A percentile compares a stretch with the other conserved stretches of the same genome.
Evolutionary conservation across 1,140 invertebrate genomes (phyloP).

Genomic region (Asobara japonica): DNA sequence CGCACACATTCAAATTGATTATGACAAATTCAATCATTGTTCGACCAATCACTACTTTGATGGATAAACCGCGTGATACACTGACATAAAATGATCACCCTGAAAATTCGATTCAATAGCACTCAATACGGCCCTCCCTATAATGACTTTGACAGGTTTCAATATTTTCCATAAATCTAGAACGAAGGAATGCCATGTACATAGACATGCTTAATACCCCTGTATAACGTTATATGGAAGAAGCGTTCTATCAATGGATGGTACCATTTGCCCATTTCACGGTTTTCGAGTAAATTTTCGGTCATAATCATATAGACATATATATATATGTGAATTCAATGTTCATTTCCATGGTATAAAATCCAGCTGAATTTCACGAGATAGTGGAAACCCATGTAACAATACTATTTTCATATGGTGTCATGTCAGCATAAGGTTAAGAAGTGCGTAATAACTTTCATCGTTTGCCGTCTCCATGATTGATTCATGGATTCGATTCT

Average conservation of each 20-base stretch:
- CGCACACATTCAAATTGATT: no score
- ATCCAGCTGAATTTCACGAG: no score
- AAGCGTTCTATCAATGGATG: background rate
- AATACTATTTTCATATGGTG: no score
- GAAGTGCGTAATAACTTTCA: no score
- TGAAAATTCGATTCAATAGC: background rate
- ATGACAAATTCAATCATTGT: background rate
- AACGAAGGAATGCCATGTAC: background rate
- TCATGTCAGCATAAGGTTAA: no score
- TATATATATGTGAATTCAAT: no score
- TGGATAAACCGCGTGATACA: background rate
- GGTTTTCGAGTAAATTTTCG: background rate
- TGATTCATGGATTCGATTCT: no score
- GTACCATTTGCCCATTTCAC: background rate
- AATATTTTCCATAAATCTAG: background rate
- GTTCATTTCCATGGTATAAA: no score
- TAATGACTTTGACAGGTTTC: conserved; percentile 4
- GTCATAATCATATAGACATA: background rate
- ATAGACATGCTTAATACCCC: background rate
- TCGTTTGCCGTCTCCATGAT: no score
- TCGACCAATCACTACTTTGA: no score
- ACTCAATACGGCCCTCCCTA: background rate
- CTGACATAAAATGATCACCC: background rate
- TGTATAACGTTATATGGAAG: background rate
- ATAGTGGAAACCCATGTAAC: no score